Evolutionary conservation across 2,888 invertebrate genomes (phyloP).

Genomic region (Mamestra brassicae): DNA sequence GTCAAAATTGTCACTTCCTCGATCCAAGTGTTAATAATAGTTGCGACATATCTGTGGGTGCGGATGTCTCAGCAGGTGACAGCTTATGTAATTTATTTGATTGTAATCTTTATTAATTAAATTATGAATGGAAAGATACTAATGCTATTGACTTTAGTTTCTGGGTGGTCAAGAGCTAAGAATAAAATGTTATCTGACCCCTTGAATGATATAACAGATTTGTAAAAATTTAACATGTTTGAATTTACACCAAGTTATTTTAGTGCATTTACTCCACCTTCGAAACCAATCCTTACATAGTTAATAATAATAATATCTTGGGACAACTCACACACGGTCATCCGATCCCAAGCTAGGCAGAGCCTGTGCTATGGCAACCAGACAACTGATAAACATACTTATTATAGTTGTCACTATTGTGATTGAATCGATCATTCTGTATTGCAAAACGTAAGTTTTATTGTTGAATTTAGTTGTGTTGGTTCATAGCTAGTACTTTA

Average conservation of each 20-base stretch:
- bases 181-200: background rate
- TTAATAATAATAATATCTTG: too few relatives aligned
- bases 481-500: background rate
- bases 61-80: conserved; percentile 6
- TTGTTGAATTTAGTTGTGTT: background rate
- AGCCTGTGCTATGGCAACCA: too few relatives aligned
- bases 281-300: background rate
- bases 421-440: background rate
- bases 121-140: background rate
- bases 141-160: background rate
- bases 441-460: conserved; percentile 2
- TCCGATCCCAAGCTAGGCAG: too few relatives aligned
- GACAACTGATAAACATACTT: too few relatives aligned
- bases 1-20: conserved; percentile 21
- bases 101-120: conserved; percentile 26
- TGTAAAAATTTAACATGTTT: background rate
- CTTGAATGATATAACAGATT: background rate
- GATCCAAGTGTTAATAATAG: conserved; percentile 6
- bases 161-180: background rate
- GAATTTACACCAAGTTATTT: background rate
- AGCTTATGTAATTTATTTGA: conserved; percentile 28
- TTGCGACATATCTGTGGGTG: conserved; percentile 21
- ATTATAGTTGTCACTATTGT: background rate
- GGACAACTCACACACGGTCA: too few relatives aligned
- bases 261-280: background rate